phyloP scores from a whole-genome alignment of 2,888 invertebrate species.

The Chloromyia formosa region DNA sequence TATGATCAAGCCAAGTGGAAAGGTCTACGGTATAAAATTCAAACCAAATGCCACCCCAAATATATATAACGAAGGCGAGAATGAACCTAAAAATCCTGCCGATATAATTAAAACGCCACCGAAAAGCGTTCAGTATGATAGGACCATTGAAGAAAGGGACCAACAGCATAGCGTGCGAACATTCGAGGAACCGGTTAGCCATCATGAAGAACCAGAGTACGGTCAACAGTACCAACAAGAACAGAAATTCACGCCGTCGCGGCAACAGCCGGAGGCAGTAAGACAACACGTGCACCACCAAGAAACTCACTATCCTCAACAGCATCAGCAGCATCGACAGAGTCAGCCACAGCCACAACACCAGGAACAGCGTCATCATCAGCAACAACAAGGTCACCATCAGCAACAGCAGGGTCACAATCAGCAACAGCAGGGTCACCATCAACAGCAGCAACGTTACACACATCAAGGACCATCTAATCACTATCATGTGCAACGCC shows the following conservation, averaged over 20 bases:
- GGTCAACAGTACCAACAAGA: not conserved
- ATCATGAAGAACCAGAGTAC: not conserved
- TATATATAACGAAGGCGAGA: too few relatives aligned
- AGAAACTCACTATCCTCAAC: not conserved
- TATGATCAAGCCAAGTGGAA: conserved; percentile 46
- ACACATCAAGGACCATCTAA: not conserved
- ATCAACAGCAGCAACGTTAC: not conserved
- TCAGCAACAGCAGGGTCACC: not conserved
- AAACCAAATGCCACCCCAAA: not conserved
- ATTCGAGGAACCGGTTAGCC: too few relatives aligned
- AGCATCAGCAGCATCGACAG: not conserved
- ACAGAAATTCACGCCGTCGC: too few relatives aligned
- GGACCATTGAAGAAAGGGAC: too few relatives aligned
- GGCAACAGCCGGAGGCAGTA: too few relatives aligned
- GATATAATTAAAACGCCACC: not conserved
- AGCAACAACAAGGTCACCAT: conserved; percentile 54
- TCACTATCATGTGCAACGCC: not conserved
- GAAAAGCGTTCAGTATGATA: not conserved
- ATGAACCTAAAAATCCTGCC: too few relatives aligned
- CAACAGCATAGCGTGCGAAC: too few relatives aligned
- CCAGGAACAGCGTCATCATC: conserved; percentile 50
- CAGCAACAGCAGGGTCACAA: not conserved
- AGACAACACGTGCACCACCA: not conserved
- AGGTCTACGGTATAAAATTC: conserved; percentile 45
- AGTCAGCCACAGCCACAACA: conserved; percentile 51